phyloP scores from a whole-genome alignment of 2,113 vertebrate species.

The Macquaria australasica region DNA sequence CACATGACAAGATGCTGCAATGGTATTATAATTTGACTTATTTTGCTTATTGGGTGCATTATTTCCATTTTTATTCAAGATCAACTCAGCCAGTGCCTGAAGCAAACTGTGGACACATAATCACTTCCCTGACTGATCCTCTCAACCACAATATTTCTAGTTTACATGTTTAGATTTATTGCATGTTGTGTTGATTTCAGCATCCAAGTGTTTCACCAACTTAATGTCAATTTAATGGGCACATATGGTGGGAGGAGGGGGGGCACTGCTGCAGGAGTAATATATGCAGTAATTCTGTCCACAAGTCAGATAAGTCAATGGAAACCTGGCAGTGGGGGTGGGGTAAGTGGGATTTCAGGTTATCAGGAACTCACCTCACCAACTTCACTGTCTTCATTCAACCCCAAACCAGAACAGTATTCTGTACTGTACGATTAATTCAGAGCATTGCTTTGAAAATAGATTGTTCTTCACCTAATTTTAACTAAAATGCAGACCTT shows the following conservation, averaged over 20 bases:
- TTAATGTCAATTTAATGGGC: constrained; percentile 66
- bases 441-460: not conserved
- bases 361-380: constrained; percentile 44
- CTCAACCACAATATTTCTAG: constrained; percentile 1
- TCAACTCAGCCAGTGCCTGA: not conserved
- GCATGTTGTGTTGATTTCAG: constrained; percentile 49
- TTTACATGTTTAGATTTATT: constrained; percentile 23
- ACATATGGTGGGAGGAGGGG: constrained; percentile 30
- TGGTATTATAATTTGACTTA: not conserved
- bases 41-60: not conserved
- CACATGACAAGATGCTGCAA: not conserved
- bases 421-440: too few species aligned
- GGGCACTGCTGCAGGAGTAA: constrained; percentile 57
- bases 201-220: constrained; percentile 46
- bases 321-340: constrained; percentile 45
- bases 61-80: not conserved
- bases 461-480: not conserved
- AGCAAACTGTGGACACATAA: not conserved
- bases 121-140: not conserved
- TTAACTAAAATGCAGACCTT: constrained; percentile 7
- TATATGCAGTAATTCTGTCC: constrained; percentile 55
- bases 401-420: not conserved
- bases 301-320: constrained; percentile 61
- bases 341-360: constrained; percentile 17
- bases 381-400: constrained; percentile 50